Evolutionary conservation across 2,888 invertebrate species (phyloP), one percentile per base, ranked within the genome.

Genomic region (Synanthedon andrenaeformis): DNA sequence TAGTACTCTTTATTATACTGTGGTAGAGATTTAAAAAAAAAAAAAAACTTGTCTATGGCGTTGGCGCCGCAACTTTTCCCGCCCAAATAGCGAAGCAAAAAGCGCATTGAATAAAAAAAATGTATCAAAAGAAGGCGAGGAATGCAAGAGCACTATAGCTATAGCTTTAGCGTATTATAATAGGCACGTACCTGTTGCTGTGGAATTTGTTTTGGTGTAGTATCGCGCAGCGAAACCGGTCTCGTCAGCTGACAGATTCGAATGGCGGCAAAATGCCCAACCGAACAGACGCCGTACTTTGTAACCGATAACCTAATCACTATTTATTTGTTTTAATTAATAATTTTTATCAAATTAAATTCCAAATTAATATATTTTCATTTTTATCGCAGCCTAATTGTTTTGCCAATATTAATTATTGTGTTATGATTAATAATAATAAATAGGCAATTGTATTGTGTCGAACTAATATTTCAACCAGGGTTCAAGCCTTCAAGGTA

Each of bases 131-230:
- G 11, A 14, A 13, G 35, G 14, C 45, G 14, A 45, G 45, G 45
- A 45, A 45, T 45, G 12, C 14, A 45, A 45, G 13, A 13, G 13
- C 45, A 45, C 45, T 10, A 45, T 13, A 45, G 13, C 45, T 10
- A 45, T 13, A 45, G 13, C 45, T 64, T 61, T 53, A 58, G 56
- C 57, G 58, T 59, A 60, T 23, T 58, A 57, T 55, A n/a, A n/a
- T n/a, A 60, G 58, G 57, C 61, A 69, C 72, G 58, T 80, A 82
- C 83, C 80, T 81, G 79, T 74, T 68, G 64, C 62, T 70, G n/a
- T 69, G 81, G 81, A 78, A 82, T 82, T 74, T 66, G 71, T 74
- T 64, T 64, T 65, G 28, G 63, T 67, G 64, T 62, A 66, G 67
- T 66, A 66, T 64, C 64, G 64, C 62, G 58, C 60, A 58, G 56